Evolutionary conservation across 2,888 invertebrate species (phyloP).

Genomic region (Drosophila peninsularis): DNA sequence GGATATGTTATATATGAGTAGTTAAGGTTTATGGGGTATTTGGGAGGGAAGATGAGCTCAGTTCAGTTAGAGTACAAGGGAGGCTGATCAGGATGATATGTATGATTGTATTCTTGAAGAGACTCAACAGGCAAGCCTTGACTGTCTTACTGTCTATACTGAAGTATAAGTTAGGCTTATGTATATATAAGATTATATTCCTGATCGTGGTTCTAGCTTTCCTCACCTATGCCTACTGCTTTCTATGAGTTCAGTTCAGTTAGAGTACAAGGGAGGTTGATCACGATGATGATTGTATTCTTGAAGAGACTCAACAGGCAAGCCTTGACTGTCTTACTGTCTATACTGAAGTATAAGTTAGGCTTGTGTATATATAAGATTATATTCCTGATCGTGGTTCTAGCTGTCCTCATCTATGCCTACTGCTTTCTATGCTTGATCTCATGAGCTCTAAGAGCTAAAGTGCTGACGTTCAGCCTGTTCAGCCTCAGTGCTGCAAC

Average conservation of each 20-base stretch:
- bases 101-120: too few relatives aligned
- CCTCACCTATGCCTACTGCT: not conserved
- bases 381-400: too few relatives aligned
- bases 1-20: not conserved
- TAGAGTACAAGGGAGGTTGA: not conserved
- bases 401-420: too few relatives aligned
- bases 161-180: too few relatives aligned
- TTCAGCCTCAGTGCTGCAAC: rapidly evolving
- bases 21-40: not conserved
- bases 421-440: not conserved
- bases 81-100: not conserved
- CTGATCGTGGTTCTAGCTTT: too few relatives aligned
- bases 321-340: too few relatives aligned
- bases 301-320: too few relatives aligned
- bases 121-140: too few relatives aligned
- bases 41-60: not conserved
- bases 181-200: too few relatives aligned
- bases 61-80: not conserved
- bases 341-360: too few relatives aligned
- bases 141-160: too few relatives aligned
- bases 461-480: rapidly evolving
- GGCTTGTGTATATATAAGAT: too few relatives aligned
- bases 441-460: not conserved
- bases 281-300: not conserved
- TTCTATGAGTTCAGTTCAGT: not conserved